Conservation (phyloP, 2,888 invertebrate species). For the Odontocolon sp. region DNA sequence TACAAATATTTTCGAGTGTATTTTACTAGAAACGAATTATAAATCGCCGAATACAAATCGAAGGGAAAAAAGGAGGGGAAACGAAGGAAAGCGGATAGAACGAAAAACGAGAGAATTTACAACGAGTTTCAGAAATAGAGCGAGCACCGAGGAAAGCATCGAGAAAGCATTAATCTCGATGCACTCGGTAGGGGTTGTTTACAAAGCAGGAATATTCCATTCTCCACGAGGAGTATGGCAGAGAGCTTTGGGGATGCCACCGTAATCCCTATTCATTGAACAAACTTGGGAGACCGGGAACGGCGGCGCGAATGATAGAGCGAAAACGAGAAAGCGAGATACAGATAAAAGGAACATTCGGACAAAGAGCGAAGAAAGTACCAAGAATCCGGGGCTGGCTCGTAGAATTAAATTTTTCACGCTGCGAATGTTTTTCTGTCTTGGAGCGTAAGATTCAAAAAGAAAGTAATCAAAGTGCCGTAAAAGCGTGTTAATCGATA, state of each 20-base stretch:
- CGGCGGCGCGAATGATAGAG: conserved; percentile 28
- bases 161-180: conserved; percentile 55
- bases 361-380: conserved; percentile 28
- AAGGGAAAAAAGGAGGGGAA: background rate
- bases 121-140: conserved; percentile 25
- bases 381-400: conserved; percentile 16
- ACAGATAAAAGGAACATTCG: conserved; percentile 1
- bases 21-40: conserved; percentile 39
- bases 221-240: conserved; percentile 38
- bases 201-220: conserved; percentile 54
- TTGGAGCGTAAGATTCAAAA: conserved; percentile 38
- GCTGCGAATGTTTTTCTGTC: conserved; percentile 41
- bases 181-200: conserved; percentile 53
- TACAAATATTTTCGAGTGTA: conserved; percentile 46
- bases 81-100: background rate
- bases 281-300: conserved; percentile 52
- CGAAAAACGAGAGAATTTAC: conserved; percentile 3
- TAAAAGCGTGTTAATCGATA: conserved; percentile 19
- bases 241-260: conserved; percentile 43
- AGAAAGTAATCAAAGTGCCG: conserved; percentile 47
- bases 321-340: background rate
- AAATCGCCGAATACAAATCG: conserved; percentile 31
- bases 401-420: conserved; percentile 38
- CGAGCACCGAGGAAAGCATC: conserved; percentile 30
- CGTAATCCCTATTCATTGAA: conserved; percentile 58